phyloP scores from a whole-genome alignment of 2,797 vertebrate genomes.

The Halcyon leucocephala region DNA sequence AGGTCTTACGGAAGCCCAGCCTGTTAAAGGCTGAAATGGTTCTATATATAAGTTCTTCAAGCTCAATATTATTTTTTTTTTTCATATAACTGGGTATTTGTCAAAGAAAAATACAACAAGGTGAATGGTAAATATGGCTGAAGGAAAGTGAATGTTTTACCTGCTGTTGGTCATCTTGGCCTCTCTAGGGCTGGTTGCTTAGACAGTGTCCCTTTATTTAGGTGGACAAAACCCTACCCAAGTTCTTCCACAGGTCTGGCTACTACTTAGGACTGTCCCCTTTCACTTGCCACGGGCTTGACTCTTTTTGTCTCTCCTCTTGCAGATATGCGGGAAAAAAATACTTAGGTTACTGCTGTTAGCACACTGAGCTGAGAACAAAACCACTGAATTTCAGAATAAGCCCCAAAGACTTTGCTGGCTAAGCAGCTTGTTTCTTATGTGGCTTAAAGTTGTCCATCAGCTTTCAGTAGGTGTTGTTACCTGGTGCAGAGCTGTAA shows the following conservation, averaged over 20 bases:
- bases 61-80: neutral
- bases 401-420: neutral
- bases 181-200: neutral
- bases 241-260: neutral
- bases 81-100: neutral
- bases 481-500: neutral
- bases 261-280: neutral
- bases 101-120: neutral
- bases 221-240: neutral
- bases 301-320: neutral
- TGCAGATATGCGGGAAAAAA: fast-evolving
- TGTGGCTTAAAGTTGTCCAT: neutral
- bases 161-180: neutral
- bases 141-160: neutral
- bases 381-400: neutral
- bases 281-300: fast-evolving
- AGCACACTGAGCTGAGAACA: neutral
- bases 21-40: neutral
- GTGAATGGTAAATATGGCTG: neutral
- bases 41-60: neutral
- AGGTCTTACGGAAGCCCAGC: neutral
- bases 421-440: neutral
- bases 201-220: neutral
- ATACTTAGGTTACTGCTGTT: neutral
- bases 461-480: neutral